Evolutionary conservation across 2,888 invertebrate species (phyloP).

Genomic region (Tinea trinotella): DNA sequence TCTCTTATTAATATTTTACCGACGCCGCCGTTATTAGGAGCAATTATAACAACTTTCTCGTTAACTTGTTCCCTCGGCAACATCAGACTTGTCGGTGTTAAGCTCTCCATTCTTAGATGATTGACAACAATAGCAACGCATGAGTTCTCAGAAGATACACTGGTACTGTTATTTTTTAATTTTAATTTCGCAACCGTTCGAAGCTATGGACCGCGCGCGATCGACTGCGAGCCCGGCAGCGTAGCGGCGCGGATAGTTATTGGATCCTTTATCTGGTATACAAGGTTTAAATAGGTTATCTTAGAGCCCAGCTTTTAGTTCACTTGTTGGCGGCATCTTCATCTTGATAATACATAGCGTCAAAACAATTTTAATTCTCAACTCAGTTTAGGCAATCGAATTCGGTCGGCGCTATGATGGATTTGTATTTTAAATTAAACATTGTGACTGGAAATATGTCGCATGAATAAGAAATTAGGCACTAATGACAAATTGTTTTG

Average conservation of each 20-base stretch:
- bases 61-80: constrained; percentile 33
- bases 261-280: constrained; percentile 5
- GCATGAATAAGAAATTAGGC: too few species aligned
- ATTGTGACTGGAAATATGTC: too few species aligned
- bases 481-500: too few species aligned
- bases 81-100: constrained; percentile 33
- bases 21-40: constrained; percentile 31
- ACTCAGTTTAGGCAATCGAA: too few species aligned
- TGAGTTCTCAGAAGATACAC: too few species aligned
- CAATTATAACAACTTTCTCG: constrained; percentile 36
- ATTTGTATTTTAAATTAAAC: too few species aligned
- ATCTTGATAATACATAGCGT: neutral
- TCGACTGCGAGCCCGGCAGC: neutral
- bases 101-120: constrained; percentile 32
- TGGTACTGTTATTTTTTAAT: neutral
- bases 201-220: neutral
- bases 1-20: constrained; percentile 51
- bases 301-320: neutral
- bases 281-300: constrained; percentile 12
- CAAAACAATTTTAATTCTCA: too few species aligned
- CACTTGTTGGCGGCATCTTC: neutral
- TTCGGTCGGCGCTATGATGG: too few species aligned
- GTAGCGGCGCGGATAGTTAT: neutral
- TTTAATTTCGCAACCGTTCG: neutral
- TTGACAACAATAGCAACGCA: too few species aligned